Base-by-base conservation (phyloP, 1,140 invertebrate species). In the Zaprionus inermis region DNA sequence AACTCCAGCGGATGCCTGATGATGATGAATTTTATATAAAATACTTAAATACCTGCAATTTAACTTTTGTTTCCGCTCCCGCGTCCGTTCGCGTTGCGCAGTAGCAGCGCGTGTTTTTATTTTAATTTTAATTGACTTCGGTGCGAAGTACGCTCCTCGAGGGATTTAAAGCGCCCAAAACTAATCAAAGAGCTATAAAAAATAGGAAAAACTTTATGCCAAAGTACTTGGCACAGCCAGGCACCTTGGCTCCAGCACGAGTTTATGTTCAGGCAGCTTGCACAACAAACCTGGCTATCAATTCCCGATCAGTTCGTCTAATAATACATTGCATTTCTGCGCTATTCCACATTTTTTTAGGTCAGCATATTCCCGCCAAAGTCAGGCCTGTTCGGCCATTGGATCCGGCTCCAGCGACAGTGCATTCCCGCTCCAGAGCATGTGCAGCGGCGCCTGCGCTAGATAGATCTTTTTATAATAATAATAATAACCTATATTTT, bases 1-100 rank as follows among this genome's bases (percentile, higher is more conserved):
- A 88, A 89, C 72, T 88, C 46, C 41, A 61, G 72, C 78, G 72
- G 65, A 88, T 46, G 72, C 73, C 54, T 86, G 73, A 79, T 79
- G 83, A 86, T 86, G 83, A 88, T 89, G 83, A 88, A 88, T 88
- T 88, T 88, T 83, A 81, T 83, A 88, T 90, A 90, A 90, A 90
- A 90, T 83, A 70, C 86, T 90, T 90, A 91, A 90, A 90, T 90
- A 90, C 88, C 82, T 78, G 88, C 86, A 91, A 90, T 90, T 91
- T 91, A 90, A 90, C 88, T 90, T 90, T 86, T 77, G 83, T 64
- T 76, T 64, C 36, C 24, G 20, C 41, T 3, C 16, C 28, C 7
- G 18, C 46, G 30, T 49, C 58, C 81, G 79, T 70, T 41, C 81
- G 76, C 82, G 78, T 86, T 81, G 86, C 86, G 83, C 83, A 24